A percentile compares a stretch with the other conserved stretches of the same genome.
These are phyloP conservation scores for Sialia sialis DNA, from an alignment of 2,113 vertebrate species.

Conservation along the genomic window DNA sequence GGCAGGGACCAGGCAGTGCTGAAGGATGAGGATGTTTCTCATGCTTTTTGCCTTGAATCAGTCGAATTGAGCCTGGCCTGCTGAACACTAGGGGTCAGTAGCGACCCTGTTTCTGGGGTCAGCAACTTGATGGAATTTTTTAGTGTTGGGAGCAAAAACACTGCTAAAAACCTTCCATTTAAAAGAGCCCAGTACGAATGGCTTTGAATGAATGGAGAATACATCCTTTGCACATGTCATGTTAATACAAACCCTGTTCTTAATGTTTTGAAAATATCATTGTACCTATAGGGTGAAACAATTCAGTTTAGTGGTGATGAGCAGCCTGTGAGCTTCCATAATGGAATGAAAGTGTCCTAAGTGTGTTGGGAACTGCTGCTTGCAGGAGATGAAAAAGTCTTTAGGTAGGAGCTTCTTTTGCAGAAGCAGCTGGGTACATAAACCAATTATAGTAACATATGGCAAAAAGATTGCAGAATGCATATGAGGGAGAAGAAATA, in stretches of 20 bases:
- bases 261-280: not conserved
- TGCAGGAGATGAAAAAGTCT: not conserved
- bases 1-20: not conserved
- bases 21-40: not conserved
- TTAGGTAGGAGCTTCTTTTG: not conserved
- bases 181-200: not conserved
- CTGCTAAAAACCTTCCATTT: not conserved
- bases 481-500: not conserved
- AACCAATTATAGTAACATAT: not conserved
- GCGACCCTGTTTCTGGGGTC: not conserved
- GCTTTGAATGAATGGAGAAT: not conserved
- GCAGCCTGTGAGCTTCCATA: not conserved
- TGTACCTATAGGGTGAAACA: not conserved
- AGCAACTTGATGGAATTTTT: not conserved
- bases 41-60: not conserved
- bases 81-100: constrained; percentile 47
- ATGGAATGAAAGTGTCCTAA: not conserved
- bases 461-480: not conserved
- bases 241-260: not conserved
- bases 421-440: not conserved
- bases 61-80: not conserved
- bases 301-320: not conserved
- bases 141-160: not conserved
- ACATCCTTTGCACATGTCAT: not conserved
- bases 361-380: not conserved